Base-by-base conservation (phyloP, 1,140 invertebrate species). In the Nylanderia fulva region DNA sequence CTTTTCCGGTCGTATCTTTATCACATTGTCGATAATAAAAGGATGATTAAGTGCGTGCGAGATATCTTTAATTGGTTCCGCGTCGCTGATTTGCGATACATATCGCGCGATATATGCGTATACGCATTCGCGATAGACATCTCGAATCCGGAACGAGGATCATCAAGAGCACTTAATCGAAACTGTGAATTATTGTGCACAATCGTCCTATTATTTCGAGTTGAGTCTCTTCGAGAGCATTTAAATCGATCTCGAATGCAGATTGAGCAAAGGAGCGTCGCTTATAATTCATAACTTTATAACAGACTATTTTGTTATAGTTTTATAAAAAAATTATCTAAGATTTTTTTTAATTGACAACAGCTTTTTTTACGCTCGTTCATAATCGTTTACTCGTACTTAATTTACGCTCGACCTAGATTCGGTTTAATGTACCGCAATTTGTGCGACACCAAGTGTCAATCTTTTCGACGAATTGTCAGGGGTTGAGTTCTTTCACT, bases 401-500 rank as follows among this genome's bases (percentile, higher is more conserved):
- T 48, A 48, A 18, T 48, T 48, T 48, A 48, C 15, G 15, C 45
- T 48, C 15, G 0, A 5, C 3, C 11, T 71, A 4, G 18, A 52
- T 5, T 3, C 45, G 9, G 52, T 15, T 18, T 18, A 36, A 68
- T 48, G 11, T 79, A 79, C 13, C 6, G 3, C n/a, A 69, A 29
- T n/a, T 18, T 63, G 27, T 9, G 9, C 45, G 33, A 68, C 0
- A 39, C 9, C 27, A n/a, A 60, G 29, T 36, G 5, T 75, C 75
- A 71, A 71, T 48, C 9, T 29, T 18, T 48, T 75, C 11, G 11
- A 48, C 0, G 21, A 27, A 61, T 74, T n/a, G 13, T 0, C n/a
- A 15, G 5, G 24, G 24, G 27, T 63, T 71, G 33, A 60, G 45
- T 83, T 72, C 27, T 71, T 72, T 8, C 24, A n/a, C n/a, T n/a